Percentiles rank a stretch among this genome's conserved stretches.
Evolutionary conservation across 2,888 invertebrate genomes (phyloP).

Genomic region (Scrobipalpa costella): DNA sequence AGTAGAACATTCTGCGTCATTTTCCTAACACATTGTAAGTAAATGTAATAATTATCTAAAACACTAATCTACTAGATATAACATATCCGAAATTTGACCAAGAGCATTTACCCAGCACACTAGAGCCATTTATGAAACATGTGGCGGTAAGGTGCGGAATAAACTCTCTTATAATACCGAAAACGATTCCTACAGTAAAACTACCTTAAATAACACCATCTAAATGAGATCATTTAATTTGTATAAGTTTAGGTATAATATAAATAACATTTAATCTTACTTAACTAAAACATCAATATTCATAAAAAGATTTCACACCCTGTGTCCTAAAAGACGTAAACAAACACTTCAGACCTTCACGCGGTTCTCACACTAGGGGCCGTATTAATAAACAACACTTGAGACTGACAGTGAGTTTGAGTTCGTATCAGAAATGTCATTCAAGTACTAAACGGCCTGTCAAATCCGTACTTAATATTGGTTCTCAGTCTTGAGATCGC

Average conservation of each 20-base stretch:
- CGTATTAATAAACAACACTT: no score
- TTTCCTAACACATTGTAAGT: neutral
- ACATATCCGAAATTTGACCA: neutral
- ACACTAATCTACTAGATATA: neutral
- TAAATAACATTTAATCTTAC: conserved; percentile 13
- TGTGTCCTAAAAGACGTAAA: neutral
- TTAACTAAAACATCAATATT: conserved; percentile 15
- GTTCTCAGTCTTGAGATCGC: no score
- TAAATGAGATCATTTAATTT: conserved; percentile 19
- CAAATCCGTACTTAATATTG: no score
- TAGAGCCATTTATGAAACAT: no score
- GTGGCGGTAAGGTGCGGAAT: no score
- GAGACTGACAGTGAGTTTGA: no score
- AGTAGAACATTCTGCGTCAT: neutral
- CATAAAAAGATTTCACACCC: conserved; percentile 7
- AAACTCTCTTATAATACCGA: no score
- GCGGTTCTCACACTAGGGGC: no score
- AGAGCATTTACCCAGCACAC: neutral
- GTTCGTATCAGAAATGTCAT: no score
- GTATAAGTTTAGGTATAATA: conserved; percentile 10
- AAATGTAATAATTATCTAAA: neutral
- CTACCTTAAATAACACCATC: neutral
- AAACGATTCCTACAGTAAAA: neutral
- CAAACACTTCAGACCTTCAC: neutral
- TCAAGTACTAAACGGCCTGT: no score